Percentiles rank a stretch among this genome's conserved stretches.
Conservation (phyloP, 2,888 invertebrate genomes). For the Pollenia amentaria region DNA sequence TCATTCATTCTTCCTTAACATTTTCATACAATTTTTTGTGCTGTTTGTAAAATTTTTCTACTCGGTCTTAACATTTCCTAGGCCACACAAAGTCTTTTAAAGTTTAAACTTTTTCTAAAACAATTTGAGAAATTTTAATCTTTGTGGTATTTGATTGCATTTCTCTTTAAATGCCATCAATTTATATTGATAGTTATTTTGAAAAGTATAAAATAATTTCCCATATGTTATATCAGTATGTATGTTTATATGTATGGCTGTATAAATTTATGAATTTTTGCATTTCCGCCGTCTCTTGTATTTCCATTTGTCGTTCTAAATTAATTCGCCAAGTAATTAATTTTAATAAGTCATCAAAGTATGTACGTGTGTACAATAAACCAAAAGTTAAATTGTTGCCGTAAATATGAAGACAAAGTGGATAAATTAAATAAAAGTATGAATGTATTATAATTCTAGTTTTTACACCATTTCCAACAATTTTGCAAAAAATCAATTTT, state of each 20-base stretch:
- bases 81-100: not conserved
- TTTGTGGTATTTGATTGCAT: not conserved
- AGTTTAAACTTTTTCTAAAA: not conserved
- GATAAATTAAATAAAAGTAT: conserved; percentile 58
- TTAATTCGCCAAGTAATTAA: conserved; percentile 68
- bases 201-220: conserved; percentile 38
- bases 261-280: not conserved
- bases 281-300: conserved; percentile 52
- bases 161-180: conserved; percentile 17
- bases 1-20: too few species aligned
- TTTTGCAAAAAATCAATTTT: not conserved
- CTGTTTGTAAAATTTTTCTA: too few species aligned
- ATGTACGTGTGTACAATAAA: conserved; percentile 37
- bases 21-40: too few species aligned
- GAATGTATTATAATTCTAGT: conserved; percentile 38
- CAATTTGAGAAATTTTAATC: not conserved
- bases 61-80: too few species aligned
- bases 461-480: not conserved
- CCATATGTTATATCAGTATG: not conserved
- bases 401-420: conserved; percentile 34
- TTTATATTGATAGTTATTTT: conserved; percentile 25
- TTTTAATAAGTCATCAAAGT: conserved; percentile 61
- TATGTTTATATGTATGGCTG: not conserved
- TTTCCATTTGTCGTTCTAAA: conserved; percentile 68
- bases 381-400: conserved; percentile 35